Percentiles rank a stretch among this genome's conserved stretches.
Evolutionary conservation across 2,888 invertebrate genomes (phyloP).

Genomic region (Acheta domesticus): DNA sequence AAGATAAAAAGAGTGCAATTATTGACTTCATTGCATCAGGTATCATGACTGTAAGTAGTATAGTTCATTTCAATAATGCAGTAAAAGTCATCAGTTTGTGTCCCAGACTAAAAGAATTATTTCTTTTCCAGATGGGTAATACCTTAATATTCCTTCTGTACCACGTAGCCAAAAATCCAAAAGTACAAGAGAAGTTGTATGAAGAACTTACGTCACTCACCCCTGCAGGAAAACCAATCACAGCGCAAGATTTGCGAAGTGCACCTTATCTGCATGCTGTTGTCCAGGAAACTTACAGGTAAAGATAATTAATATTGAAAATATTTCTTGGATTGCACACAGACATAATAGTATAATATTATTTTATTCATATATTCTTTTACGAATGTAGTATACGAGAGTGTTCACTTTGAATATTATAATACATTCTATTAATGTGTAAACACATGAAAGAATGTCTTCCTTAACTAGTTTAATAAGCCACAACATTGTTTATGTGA

Average conservation of each 20-base stretch:
- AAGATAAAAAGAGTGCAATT: constrained; percentile 79
- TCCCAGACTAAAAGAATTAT: background rate
- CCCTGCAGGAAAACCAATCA: constrained; percentile 55
- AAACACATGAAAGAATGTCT: too few species aligned
- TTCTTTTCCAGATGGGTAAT: constrained; percentile 64
- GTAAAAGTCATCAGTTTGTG: background rate
- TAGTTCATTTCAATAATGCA: background rate
- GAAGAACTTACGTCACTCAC: constrained; percentile 58
- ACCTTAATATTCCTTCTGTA: constrained; percentile 75
- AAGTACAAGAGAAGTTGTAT: constrained; percentile 63
- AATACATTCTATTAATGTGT: too few species aligned
- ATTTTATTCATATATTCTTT: too few species aligned
- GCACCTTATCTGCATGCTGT: constrained; percentile 78
- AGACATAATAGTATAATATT: too few species aligned
- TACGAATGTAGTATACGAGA: too few species aligned
- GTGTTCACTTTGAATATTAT: too few species aligned
- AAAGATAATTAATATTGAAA: background rate
- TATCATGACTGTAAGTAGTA: constrained; percentile 68
- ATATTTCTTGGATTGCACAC: too few species aligned
- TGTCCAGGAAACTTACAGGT: constrained; percentile 70
- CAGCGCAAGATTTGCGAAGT: constrained; percentile 57
- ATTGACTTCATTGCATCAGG: constrained; percentile 85
- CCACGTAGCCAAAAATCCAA: constrained; percentile 64
- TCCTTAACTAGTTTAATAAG: too few species aligned
- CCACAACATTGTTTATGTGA: too few species aligned